Evolutionary conservation across 2,888 invertebrate species (phyloP), one percentile per base, ranked within the genome.

Genomic region (Sceliomorpha sp.): DNA sequence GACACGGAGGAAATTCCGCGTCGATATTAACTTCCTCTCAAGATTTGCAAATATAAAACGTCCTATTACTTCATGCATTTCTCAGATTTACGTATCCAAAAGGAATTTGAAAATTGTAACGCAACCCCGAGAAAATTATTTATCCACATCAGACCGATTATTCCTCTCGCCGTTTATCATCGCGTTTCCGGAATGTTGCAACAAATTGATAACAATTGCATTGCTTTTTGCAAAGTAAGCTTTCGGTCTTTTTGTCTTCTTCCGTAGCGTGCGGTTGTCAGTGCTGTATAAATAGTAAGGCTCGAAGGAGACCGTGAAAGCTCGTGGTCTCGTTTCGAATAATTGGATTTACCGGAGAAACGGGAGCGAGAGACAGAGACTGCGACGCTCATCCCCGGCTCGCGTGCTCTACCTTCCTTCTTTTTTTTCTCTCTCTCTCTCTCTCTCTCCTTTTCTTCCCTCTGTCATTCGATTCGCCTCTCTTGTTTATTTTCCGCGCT

Each of bases 321-420:
- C 81, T 80, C 74, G 80, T 77, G 80, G 80, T 83, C 78, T 80
- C 82, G 79, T 83, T 81, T 81, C 82, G 80, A 83, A 81, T 83
- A 84, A 84, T 83, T 83, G 83, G 82, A 83, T 83, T 82, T 79
- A 78, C 81, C 74, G 70, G 77, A 51, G 51, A 39, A 29, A 81
- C 74, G 75, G 74, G 71, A 78, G 72, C 72, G 74, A 78, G 76
- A 71, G 75, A 76, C 74, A 59, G 59, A 37, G 42, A 36, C 62
- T 62, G 63, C 32, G 58, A 47, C 39, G 44, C 48, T 14, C n/a
- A 47, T 26, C 36, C 20, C 15, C 39, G 37, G 29, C 59, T 70
- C 62, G 70, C 48, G 58, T 63, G 75, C 71, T 68, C 56, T n/a
- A n/a, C n/a, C n/a, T n/a, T 60, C 66, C 44, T 70, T 69, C 60